Evolutionary conservation across 2,888 invertebrate genomes (phyloP).

Genomic region (Lucinisca nassula): DNA sequence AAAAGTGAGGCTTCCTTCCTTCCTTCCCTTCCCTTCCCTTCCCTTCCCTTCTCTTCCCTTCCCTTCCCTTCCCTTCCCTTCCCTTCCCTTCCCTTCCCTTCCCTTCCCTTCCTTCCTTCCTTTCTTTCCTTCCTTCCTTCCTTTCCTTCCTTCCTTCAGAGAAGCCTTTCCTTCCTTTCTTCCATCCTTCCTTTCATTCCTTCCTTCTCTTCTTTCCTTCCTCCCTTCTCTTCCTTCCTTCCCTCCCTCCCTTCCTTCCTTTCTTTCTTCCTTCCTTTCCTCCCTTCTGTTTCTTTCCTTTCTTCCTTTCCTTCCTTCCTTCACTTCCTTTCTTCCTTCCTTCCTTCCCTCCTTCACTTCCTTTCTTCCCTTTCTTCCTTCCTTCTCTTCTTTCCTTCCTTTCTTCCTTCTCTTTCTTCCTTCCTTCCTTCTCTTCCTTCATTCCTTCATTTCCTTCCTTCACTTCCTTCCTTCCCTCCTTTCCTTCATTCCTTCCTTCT

Average conservation of each 20-base stretch:
- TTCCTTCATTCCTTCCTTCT: not conserved
- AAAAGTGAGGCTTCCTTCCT: too few species aligned
- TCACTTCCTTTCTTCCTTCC: not conserved
- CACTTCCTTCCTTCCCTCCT: not conserved
- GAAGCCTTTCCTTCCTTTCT: not conserved
- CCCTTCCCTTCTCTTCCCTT: not conserved
- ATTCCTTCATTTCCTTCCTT: not conserved
- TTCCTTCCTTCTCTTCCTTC: not conserved
- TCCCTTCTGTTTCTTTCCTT: not conserved
- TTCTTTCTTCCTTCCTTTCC: not conserved
- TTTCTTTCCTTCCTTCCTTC: not conserved
- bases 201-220: not conserved
- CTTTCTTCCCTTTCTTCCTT: not conserved
- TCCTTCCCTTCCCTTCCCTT: not conserved
- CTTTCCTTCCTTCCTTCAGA: not conserved
- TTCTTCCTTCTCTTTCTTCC: not conserved
- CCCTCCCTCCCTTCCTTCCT: not conserved
- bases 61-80: not conserved
- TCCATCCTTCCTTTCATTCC: not conserved
- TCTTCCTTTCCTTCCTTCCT: not conserved
- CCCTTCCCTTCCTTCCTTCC: not conserved
- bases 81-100: not conserved
- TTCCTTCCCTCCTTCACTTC: not conserved
- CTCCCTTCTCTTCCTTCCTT: not conserved
- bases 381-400: not conserved